Base-by-base conservation (phyloP, 92 coral and sea anemone genomes). In the Phymanthus crucifer region DNA sequence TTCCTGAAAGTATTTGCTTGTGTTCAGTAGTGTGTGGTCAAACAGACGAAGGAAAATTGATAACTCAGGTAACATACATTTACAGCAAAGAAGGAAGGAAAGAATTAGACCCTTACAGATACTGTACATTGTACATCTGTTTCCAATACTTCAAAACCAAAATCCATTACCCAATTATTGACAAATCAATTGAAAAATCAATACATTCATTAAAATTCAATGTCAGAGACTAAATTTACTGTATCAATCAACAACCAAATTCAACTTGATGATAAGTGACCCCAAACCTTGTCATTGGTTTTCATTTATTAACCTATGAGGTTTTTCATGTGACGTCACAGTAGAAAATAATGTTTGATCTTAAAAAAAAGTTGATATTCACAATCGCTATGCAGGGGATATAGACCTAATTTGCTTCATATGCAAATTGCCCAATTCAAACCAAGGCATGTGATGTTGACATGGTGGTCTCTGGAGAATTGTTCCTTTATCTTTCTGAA, bases 71-170 rank as follows among this genome's bases (percentile, higher is more conserved):
- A 17, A 50, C 29, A 17, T 7, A 50, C 29, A 17, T 7, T 9
- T 16, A 54, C 45, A 75, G 43, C 43, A 38, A n/a, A n/a, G n/a
- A n/a, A n/a, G n/a, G n/a, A n/a, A 54, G 64, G 64, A 54, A 54
- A 24, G 64, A 54, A 14, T 16, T 54, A 6, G n/a, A n/a, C n/a
- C n/a, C 0, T 38, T 38, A 38, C 10, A 3, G 24, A 57, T 57
- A 2, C 2, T n/a, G n/a, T n/a, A n/a, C n/a, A n/a, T n/a, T n/a
- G 24, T 23, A 31, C 66, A 1, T 57, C 66, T 57, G 32, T 57
- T 57, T 3, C 2, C 66, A 57, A 32, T 24, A 7, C 29, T 0
- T 57, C n/a, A n/a, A n/a, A n/a, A 21, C 24, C 23, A 31, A 50
- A 57, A 57, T 32, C 66, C 29, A 57, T 57, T 57, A 24, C n/a